Conservation (phyloP, 2,888 invertebrate species). For the Galeruca laticollis region DNA sequence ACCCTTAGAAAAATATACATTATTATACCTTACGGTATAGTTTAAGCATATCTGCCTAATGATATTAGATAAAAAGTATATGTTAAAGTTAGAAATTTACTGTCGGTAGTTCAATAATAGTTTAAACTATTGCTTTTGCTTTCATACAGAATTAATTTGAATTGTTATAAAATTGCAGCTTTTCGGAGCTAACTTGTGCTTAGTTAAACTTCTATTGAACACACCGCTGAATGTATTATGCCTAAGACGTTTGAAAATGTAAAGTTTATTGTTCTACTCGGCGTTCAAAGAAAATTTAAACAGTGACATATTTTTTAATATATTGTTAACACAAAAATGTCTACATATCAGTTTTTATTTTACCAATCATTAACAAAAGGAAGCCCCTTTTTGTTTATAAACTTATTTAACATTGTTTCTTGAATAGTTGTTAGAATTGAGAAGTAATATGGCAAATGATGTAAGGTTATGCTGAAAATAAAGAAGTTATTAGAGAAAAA, state of each 20-base stretch:
- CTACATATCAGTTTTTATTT: not conserved
- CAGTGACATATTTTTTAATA: not conserved
- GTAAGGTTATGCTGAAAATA: no score
- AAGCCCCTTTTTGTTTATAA: no score
- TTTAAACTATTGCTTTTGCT: not conserved
- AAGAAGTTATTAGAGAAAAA: no score
- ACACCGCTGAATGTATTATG: not conserved
- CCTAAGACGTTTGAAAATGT: slow-evolving; percentile 10
- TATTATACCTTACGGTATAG: not conserved
- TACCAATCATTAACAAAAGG: not conserved
- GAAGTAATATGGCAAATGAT: no score
- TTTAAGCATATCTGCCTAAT: slow-evolving; percentile 19
- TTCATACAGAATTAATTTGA: no score
- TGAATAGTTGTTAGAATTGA: no score
- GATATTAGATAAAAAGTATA: slow-evolving; percentile 18
- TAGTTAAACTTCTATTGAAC: no score
- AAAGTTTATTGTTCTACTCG: not conserved
- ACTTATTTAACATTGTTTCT: no score
- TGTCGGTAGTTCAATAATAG: not conserved
- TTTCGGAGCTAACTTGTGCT: no score
- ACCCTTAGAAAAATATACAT: not conserved
- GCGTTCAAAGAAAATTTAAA: not conserved
- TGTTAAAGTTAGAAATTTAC: slow-evolving; percentile 13
- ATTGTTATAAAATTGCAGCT: no score
- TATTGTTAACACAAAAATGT: not conserved